phyloP scores from a whole-genome alignment of 2,113 vertebrate species.

The Tringa solitaria region DNA sequence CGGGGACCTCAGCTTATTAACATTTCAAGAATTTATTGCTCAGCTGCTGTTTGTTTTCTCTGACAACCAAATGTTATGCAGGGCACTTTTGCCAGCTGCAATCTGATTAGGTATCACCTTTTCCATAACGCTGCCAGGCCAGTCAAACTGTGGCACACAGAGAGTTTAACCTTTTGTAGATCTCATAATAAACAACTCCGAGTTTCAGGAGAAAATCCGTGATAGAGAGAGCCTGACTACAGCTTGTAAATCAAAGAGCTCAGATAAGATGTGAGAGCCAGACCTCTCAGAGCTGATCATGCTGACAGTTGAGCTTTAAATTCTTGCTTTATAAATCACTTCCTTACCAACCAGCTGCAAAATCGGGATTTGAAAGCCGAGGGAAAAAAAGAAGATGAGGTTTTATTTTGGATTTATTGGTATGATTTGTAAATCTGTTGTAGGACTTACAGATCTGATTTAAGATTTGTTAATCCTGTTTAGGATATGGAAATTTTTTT shows the following conservation, averaged over 20 bases:
- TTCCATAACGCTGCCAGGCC: conserved; percentile 30
- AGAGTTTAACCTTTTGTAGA: conserved; percentile 50
- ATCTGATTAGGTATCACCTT: conserved; percentile 59
- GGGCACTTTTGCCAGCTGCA: conserved; percentile 54
- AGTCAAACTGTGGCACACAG: background rate
- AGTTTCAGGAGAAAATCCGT: conserved; percentile 48
- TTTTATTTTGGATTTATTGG: conserved; percentile 66
- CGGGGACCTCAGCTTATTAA: conserved; percentile 3
- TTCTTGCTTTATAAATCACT: conserved; percentile 69
- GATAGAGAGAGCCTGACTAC: background rate
- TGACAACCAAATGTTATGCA: conserved; percentile 58
- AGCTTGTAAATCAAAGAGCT: conserved; percentile 67
- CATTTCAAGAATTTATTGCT: conserved; percentile 35
- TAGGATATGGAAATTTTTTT: conserved; percentile 64
- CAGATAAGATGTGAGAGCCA: conserved; percentile 24
- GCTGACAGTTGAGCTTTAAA: conserved; percentile 43
- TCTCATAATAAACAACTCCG: conserved; percentile 26
- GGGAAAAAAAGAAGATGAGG: background rate
- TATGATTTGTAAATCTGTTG: conserved; percentile 67
- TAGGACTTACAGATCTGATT: conserved; percentile 62
- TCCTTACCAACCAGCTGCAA: conserved; percentile 66
- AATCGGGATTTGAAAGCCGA: conserved; percentile 65
- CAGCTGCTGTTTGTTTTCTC: conserved; percentile 59
- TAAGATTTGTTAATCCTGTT: conserved; percentile 66
- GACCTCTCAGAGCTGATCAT: conserved; percentile 53